Percentiles rank a stretch among this genome's conserved stretches.
phyloP scores from a whole-genome alignment of 2,888 invertebrate genomes.

The Dyspetes luteomarginatus region DNA sequence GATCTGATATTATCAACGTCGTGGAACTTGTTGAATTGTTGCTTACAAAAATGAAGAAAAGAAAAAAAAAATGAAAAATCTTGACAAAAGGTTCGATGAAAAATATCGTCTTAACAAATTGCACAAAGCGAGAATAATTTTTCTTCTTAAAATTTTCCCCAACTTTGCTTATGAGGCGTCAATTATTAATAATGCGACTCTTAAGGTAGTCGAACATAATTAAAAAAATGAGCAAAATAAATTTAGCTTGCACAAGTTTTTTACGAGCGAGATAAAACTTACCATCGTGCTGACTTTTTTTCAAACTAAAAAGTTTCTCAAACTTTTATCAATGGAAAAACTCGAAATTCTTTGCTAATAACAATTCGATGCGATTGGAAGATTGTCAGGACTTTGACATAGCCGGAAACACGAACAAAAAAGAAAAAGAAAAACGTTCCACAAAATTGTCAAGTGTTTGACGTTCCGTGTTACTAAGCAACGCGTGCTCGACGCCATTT shows the following conservation, averaged over 20 bases:
- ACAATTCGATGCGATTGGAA: not conserved
- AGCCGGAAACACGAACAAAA: not conserved
- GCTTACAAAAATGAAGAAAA: not conserved
- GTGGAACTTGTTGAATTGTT: slow-evolving; percentile 1
- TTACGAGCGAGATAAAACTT: not conserved
- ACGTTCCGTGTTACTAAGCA: slow-evolving; percentile 50
- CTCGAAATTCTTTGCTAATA: not conserved
- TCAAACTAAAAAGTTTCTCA: not conserved
- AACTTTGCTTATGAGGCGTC: too few species aligned
- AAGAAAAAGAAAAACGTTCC: not conserved
- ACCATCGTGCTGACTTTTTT: slow-evolving; percentile 43
- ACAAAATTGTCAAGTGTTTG: slow-evolving; percentile 25
- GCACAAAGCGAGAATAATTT: too few species aligned
- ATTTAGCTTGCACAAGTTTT: too few species aligned
- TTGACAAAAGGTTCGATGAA: too few species aligned
- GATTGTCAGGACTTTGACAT: not conserved
- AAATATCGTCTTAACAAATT: too few species aligned
- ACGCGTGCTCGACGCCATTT: slow-evolving; percentile 14
- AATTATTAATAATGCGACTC: too few species aligned
- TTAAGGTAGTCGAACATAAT: too few species aligned
- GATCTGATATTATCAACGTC: too few species aligned
- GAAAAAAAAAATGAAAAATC: too few species aligned
- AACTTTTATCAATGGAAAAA: not conserved
- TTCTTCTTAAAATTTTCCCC: too few species aligned
- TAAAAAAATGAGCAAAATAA: too few species aligned